A percentile compares a stretch with the other conserved stretches of the same genome.
phyloP scores from a whole-genome alignment of 53 echinoderm and acorn worm genomes.

The Zoroaster sp. region DNA sequence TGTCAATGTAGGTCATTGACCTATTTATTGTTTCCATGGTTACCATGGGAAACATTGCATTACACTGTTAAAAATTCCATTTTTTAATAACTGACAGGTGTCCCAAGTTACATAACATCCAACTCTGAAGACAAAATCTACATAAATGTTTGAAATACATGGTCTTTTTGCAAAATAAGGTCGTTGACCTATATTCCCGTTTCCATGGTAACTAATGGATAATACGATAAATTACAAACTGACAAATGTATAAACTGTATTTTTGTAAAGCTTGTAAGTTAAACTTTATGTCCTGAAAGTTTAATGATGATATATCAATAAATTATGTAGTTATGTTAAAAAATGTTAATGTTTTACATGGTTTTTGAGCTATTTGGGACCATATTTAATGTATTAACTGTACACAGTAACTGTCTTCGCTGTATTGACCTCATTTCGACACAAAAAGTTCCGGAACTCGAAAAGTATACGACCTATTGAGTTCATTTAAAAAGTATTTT shows the following conservation, averaged over 20 bases:
- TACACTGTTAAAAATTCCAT: not conserved
- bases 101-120: not conserved
- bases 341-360: not conserved
- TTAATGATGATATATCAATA: not conserved
- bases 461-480: not conserved
- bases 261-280: not conserved
- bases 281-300: conserved; percentile 20
- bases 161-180: not conserved
- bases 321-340: conserved; percentile 1
- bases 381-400: not conserved
- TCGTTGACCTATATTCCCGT: not conserved
- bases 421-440: not conserved
- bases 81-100: not conserved
- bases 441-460: not conserved
- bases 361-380: not conserved
- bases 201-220: not conserved
- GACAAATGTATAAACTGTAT: not conserved
- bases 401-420: not conserved
- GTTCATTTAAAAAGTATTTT: conserved; percentile 7
- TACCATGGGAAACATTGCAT: not conserved
- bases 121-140: not conserved
- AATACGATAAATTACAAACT: not conserved
- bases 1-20: too few species aligned
- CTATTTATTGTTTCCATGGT: not conserved
- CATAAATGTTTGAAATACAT: not conserved